These are phyloP conservation scores for Oostethus manadensis DNA, from an alignment of 2,113 vertebrate genomes.

Conservation along the genomic window DNA sequence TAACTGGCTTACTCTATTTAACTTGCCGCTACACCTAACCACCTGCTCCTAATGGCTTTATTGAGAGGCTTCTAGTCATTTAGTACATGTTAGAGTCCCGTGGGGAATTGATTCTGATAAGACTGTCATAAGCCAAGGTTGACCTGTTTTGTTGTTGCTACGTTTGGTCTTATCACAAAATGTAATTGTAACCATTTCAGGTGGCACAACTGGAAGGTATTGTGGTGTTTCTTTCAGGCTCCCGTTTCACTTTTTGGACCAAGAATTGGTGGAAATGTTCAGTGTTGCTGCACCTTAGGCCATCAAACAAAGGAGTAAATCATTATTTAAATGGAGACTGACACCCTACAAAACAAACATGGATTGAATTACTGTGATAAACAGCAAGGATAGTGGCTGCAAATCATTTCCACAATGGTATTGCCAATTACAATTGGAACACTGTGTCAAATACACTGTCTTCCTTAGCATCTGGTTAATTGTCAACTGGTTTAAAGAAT, in stretches of 20 bases:
- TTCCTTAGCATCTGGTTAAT: not conserved
- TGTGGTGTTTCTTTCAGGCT: not conserved
- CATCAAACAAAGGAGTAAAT: not conserved
- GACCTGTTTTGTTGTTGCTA: too few relatives aligned
- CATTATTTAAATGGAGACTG: not conserved
- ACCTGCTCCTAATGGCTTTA: conserved; percentile 46
- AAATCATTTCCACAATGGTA: not conserved
- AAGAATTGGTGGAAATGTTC: not conserved
- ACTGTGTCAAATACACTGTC: too few relatives aligned
- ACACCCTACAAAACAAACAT: not conserved
- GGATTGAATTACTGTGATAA: not conserved
- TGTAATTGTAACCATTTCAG: not conserved
- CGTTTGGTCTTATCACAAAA: too few relatives aligned
- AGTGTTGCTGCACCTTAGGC: not conserved
- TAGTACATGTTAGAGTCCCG: conserved; percentile 33
- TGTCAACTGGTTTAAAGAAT: not conserved
- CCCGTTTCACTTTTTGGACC: not conserved
- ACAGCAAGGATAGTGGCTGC: not conserved
- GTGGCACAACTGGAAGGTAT: not conserved
- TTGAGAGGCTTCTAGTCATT: conserved; percentile 43
- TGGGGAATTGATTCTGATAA: conserved; percentile 42
- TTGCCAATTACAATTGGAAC: not conserved
- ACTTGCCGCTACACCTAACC: conserved; percentile 37
- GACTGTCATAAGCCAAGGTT: not conserved
- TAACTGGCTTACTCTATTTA: conserved; percentile 34